These are phyloP conservation scores for Geothlypis trichas DNA, from an alignment of 2,113 vertebrate genomes.

Conservation along the genomic window DNA sequence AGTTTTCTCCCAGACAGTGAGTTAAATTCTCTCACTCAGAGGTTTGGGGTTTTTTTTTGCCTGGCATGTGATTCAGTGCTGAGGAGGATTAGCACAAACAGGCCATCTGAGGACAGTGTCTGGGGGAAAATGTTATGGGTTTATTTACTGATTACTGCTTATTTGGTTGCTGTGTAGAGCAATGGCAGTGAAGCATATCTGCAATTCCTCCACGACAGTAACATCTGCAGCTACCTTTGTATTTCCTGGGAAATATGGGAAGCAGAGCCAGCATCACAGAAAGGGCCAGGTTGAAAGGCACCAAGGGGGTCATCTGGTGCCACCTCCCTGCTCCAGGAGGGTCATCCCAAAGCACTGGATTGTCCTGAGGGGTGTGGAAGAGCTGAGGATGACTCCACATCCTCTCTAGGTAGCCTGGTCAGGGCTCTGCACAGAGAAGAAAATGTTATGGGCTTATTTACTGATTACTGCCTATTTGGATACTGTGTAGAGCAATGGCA, in stretches of 20 bases:
- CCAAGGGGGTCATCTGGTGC: background rate
- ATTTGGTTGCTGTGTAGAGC: background rate
- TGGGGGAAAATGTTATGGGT: background rate
- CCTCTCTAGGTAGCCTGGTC: background rate
- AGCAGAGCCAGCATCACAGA: background rate
- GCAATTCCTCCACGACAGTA: background rate
- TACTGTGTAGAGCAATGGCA: background rate
- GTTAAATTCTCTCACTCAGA: background rate
- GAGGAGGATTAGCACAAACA: background rate
- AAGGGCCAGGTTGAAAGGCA: background rate
- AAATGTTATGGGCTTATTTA: background rate
- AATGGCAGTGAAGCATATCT: background rate
- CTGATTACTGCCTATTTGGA: background rate
- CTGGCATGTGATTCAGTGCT: background rate
- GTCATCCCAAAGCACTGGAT: background rate
- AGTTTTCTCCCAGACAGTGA: background rate
- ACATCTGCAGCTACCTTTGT: background rate
- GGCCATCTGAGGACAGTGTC: constrained; percentile 25
- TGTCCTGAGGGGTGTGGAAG: background rate
- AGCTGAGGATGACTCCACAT: background rate
- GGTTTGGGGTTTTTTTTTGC: background rate
- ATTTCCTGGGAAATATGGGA: background rate
- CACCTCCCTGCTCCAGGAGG: background rate
- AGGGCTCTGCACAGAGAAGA: background rate
- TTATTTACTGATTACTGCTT: background rate